Percentiles rank a stretch among this genome's conserved stretches.
These are phyloP conservation scores for Anoplius nigerrimus DNA, from an alignment of 2,888 invertebrate species.

Conservation along the genomic window DNA sequence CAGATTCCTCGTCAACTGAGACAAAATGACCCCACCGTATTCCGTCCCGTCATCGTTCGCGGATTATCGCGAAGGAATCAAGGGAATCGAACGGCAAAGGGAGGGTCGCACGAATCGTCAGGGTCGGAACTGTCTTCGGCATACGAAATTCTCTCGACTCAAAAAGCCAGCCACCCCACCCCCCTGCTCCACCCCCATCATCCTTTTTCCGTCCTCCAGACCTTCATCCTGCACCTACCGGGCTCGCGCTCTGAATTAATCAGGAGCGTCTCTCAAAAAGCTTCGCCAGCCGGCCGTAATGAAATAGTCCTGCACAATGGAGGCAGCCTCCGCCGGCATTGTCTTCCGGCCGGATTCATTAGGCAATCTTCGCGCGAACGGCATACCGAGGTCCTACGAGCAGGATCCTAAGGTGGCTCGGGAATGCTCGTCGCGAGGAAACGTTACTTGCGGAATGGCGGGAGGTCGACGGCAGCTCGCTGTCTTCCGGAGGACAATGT, in stretches of 20 bases:
- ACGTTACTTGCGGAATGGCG: not conserved
- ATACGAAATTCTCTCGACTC: conserved; percentile 36
- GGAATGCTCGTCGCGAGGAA: conserved; percentile 13
- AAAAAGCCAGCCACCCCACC: conserved; percentile 15
- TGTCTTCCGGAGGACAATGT: no score
- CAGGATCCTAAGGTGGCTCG: conserved; percentile 8
- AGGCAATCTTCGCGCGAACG: conserved; percentile 48
- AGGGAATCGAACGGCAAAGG: not conserved
- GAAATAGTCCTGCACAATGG: conserved; percentile 56
- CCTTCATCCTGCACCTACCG: not conserved
- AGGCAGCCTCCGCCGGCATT: conserved; percentile 37
- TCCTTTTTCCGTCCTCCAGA: not conserved
- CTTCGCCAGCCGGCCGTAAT: conserved; percentile 44
- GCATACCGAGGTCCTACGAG: conserved; percentile 28
- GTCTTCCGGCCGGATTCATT: conserved; percentile 54
- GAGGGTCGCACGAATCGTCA: not conserved
- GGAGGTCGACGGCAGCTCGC: not conserved
- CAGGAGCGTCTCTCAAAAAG: conserved; percentile 53
- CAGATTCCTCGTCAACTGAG: conserved; percentile 13
- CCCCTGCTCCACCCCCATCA: not conserved
- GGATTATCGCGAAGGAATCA: conserved; percentile 5
- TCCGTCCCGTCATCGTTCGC: conserved; percentile 30
- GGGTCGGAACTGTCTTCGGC: conserved; percentile 19
- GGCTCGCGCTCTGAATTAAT: conserved; percentile 52
- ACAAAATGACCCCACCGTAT: conserved; percentile 6